Conservation (phyloP, 2,113 vertebrate species). For the Apeltes quadracus region DNA sequence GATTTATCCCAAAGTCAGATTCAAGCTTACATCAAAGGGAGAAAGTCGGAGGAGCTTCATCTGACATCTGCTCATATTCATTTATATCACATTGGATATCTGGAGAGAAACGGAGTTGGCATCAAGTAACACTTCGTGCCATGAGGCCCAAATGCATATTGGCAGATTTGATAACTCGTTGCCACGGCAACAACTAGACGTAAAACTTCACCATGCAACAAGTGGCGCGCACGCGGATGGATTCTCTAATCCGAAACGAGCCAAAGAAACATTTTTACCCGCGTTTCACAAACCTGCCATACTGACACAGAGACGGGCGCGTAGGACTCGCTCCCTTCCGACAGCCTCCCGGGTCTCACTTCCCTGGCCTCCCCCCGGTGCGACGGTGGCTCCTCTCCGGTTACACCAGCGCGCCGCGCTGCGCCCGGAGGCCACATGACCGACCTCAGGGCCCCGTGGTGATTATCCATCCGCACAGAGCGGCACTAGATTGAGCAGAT, state of each 20-base stretch:
- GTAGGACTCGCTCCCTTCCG: not conserved
- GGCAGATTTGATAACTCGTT: not conserved
- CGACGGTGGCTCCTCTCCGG: not conserved
- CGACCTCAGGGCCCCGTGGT: conserved; percentile 14
- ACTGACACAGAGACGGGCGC: conserved; percentile 17
- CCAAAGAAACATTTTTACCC: conserved; percentile 26
- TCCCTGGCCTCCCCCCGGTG: conserved; percentile 23
- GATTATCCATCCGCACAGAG: conserved; percentile 8
- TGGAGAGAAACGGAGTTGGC: not conserved
- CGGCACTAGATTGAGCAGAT: not conserved
- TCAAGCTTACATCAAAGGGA: not conserved
- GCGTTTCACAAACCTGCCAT: conserved; percentile 58
- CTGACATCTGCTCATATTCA: not conserved
- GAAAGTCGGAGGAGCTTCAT: not conserved
- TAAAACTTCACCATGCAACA: not conserved
- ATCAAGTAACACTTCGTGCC: not conserved
- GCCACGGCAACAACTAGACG: not conserved
- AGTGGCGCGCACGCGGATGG: not conserved
- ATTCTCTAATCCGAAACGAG: not conserved
- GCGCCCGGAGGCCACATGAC: conserved; percentile 13
- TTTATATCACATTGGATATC: not conserved
- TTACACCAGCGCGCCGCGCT: conserved; percentile 28
- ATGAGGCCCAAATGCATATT: not conserved
- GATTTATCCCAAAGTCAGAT: not conserved
- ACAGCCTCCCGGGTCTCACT: conserved; percentile 3